Evolutionary conservation across 1,140 invertebrate species (phyloP).

Genomic region (Ganaspis sp.): DNA sequence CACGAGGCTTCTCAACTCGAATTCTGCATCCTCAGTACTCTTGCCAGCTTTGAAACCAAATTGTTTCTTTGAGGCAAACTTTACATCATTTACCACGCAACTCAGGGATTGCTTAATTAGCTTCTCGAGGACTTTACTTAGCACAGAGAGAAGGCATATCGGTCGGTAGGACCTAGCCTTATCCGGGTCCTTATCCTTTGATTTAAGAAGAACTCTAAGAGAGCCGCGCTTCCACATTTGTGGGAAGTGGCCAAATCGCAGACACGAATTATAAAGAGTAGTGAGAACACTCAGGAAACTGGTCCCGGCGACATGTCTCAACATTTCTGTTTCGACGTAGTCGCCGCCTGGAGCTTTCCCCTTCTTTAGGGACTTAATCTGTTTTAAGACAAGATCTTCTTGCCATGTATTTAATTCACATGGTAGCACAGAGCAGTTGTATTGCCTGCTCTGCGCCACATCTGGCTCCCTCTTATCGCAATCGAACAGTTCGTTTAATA

Average conservation of each 20-base stretch:
- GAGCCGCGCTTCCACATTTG: not conserved
- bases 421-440: not conserved
- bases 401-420: too few relatives aligned
- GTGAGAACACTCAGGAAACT: not conserved
- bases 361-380: not conserved
- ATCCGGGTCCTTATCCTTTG: not conserved
- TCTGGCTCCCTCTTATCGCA: too few relatives aligned
- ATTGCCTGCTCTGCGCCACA: not conserved
- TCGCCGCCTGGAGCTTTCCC: not conserved
- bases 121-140: slow-evolving; percentile 17
- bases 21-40: not conserved
- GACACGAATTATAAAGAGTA: not conserved
- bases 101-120: not conserved
- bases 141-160: not conserved
- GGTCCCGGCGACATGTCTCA: not conserved
- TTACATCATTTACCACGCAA: not conserved
- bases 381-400: not conserved
- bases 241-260: not conserved
- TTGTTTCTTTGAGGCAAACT: slow-evolving; percentile 11
- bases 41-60: not conserved
- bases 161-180: not conserved
- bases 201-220: not conserved
- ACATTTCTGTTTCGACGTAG: not conserved
- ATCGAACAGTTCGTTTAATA: not conserved
- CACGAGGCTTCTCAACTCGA: slow-evolving; percentile 24